Evolutionary conservation across 37 sponge, comb jelly and placozoan species (phyloP), one percentile per base, ranked within the genome.

Genomic region (Halichondria panicea): DNA sequence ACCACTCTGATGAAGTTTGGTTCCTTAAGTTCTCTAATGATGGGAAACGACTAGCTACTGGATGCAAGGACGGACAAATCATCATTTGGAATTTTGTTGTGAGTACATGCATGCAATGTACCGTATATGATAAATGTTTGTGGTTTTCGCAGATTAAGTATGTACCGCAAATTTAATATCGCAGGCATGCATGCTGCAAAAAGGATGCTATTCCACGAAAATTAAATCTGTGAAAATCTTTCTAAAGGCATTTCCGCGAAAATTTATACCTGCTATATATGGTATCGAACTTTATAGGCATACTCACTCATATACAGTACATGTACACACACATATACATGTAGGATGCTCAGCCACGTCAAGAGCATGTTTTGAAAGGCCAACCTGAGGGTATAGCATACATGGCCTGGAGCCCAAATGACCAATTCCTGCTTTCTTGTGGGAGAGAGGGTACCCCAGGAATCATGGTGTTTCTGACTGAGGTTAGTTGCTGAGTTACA

Each of bases 1-100:
- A 93, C 32, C 99, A 98, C 76, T 78, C 83, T 24, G 99, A 98
- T 79, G 96, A 98, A 69, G 92, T 97, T 24, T 86, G 88, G 91
- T 89, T 71, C 68, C 66, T 92, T 32, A 71, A 79, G 43, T 98
- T 92, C 78, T 93, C 94, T 33, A 91, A 95, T 44, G 42, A 77
- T 74, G 99, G 99, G 1, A 79, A 78, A 3, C 72, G 75, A 32
- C 90, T 98, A 37, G 99, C 96, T 0, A 92, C 99, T 19, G 96
- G 96, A 0, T 84, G 87, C 15, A 82, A 88, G 43, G 96, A 95
- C 66, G 92, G 93, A 24, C 75, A 87, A 38, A 76, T 98, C 70
- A 93, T 96, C 48, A 82, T 98, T n/a, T 98, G 96, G 94, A 72
- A 87, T 39, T 59, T 87, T 9, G 33, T 62, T 65, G 95, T 93